Evolutionary conservation across 2,797 vertebrate genomes (phyloP).

Genomic region (Buphagus erythrorhynchus): DNA sequence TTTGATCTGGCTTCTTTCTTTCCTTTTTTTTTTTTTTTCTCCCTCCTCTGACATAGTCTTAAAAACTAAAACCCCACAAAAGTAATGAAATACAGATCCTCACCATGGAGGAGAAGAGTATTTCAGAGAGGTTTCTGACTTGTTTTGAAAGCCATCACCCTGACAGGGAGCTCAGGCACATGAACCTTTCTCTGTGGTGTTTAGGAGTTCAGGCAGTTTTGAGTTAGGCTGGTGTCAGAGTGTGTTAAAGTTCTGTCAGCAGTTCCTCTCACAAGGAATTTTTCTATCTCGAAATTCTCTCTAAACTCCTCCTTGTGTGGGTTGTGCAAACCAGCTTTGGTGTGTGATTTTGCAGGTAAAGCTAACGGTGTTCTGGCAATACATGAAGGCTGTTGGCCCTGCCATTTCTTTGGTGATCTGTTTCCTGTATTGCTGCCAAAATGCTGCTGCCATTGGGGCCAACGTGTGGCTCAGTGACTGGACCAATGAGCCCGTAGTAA

Average conservation of each 20-base stretch:
- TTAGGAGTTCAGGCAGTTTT: background rate
- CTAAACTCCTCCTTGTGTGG: background rate
- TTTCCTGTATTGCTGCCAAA: slow-evolving; percentile 90
- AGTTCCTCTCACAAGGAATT: background rate
- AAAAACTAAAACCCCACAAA: background rate
- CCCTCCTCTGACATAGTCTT: background rate
- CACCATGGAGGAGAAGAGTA: background rate
- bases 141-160: background rate
- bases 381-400: slow-evolving; percentile 86
- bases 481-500: slow-evolving; percentile 83
- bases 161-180: background rate
- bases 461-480: slow-evolving; percentile 95
- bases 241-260: background rate
- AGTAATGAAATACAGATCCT: background rate
- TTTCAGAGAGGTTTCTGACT: background rate
- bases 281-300: background rate
- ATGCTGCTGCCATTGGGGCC: slow-evolving; percentile 87
- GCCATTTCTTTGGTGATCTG: slow-evolving; percentile 83
- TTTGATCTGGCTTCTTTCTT: background rate
- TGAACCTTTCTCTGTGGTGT: background rate
- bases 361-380: slow-evolving; percentile 88
- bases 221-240: background rate
- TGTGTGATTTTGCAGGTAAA: slow-evolving; percentile 84
- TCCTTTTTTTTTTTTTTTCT: accelerated
- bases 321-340: background rate